These are phyloP conservation scores for Drosophila sturtevanti DNA, from an alignment of 1,140 invertebrate species.

Conservation along the genomic window DNA sequence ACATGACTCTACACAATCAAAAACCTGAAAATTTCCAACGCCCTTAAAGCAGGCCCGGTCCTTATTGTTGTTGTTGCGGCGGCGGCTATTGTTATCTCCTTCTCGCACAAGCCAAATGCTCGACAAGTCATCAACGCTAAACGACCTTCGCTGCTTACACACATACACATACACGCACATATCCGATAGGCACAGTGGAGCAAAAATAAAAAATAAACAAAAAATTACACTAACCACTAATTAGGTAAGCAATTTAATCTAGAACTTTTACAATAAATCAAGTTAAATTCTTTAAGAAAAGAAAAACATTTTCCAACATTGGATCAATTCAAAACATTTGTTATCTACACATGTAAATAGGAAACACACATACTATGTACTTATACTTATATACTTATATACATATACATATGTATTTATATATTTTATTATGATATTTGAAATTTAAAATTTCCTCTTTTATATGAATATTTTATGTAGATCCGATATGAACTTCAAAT, in stretches of 20 bases:
- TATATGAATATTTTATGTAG: too few species aligned
- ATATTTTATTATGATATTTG: too few species aligned
- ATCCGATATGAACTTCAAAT: too few species aligned
- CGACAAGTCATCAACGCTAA: constrained; percentile 59
- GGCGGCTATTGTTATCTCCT: neutral
- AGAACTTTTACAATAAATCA: too few species aligned
- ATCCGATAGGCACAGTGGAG: neutral
- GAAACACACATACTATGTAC: too few species aligned
- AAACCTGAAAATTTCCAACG: constrained; percentile 74
- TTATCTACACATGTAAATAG: too few species aligned
- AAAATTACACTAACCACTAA: too few species aligned
- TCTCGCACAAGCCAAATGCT: neutral
- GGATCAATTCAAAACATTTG: too few species aligned
- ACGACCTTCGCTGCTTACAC: constrained; percentile 71
- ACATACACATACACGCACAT: constrained; percentile 41
- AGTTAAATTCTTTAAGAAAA: neutral
- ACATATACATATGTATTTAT: too few species aligned
- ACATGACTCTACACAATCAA: constrained; percentile 81
- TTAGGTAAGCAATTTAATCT: neutral
- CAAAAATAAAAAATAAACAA: neutral
- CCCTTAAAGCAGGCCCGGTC: constrained; percentile 30
- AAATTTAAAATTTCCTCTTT: too few species aligned
- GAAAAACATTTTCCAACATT: too few species aligned
- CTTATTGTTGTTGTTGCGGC: neutral
- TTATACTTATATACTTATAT: too few species aligned